Percentiles rank a stretch among this genome's conserved stretches.
Conservation (phyloP, 2,888 invertebrate species). For the Autographa gamma region DNA sequence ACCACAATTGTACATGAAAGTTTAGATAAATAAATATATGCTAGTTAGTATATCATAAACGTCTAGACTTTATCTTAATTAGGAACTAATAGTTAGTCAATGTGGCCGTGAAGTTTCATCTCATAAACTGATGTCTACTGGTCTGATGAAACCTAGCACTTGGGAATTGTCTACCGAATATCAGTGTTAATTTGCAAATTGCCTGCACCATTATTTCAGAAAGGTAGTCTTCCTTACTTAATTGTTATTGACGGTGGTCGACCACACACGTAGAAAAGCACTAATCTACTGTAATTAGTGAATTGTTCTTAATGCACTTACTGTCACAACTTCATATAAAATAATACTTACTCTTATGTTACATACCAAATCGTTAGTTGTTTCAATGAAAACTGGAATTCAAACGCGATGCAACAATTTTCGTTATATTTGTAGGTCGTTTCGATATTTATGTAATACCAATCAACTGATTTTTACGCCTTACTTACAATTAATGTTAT, state of each 20-base stretch:
- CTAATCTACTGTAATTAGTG: background rate
- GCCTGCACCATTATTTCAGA: too few relatives aligned
- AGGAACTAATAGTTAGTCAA: too few relatives aligned
- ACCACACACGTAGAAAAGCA: background rate
- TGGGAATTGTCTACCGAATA: too few relatives aligned
- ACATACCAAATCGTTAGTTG: conserved; percentile 1
- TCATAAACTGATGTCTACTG: too few relatives aligned
- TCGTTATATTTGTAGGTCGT: conserved; percentile 30
- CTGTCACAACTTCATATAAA: too few relatives aligned
- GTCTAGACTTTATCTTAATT: too few relatives aligned
- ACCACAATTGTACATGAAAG: too few relatives aligned
- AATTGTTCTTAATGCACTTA: background rate
- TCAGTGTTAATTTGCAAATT: too few relatives aligned
- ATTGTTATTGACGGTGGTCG: background rate
- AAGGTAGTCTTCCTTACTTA: background rate
- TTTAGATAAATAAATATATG: too few relatives aligned
- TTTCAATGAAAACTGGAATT: conserved; percentile 8
- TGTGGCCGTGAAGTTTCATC: too few relatives aligned
- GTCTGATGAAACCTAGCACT: too few relatives aligned
- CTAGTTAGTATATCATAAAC: too few relatives aligned
- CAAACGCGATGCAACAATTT: background rate
- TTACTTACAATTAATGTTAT: conserved; percentile 32
- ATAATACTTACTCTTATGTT: conserved; percentile 1
- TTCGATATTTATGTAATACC: conserved; percentile 49
- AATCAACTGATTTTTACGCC: conserved; percentile 45